Evolutionary conservation across 2,113 vertebrate genomes (phyloP).

Genomic region (Malurus melanocephalus): DNA sequence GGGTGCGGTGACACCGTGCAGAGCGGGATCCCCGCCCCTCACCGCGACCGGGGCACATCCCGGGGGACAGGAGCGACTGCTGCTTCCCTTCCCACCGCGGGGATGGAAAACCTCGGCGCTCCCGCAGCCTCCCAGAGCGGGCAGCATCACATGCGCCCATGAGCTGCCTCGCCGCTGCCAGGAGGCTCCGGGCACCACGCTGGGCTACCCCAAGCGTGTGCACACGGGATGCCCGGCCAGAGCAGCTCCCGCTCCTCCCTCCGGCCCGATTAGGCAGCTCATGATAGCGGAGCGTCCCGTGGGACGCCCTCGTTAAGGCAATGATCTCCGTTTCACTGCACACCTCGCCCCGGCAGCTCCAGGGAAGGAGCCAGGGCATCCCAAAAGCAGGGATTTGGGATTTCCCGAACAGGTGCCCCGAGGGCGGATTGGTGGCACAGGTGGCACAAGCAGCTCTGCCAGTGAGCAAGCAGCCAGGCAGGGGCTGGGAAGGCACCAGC

Average conservation of each 20-base stretch:
- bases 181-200: background rate
- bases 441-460: background rate
- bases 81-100: background rate
- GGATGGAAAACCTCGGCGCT: background rate
- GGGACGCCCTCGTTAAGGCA: background rate
- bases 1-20: rapidly evolving
- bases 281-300: rapidly evolving
- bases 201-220: background rate
- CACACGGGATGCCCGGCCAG: background rate
- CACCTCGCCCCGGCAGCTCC: rapidly evolving
- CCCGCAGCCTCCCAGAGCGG: rapidly evolving
- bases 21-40: too few relatives aligned
- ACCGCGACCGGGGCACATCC: rapidly evolving
- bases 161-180: background rate
- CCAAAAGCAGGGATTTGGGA: background rate
- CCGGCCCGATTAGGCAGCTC: background rate
- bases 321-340: background rate
- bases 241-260: background rate
- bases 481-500: background rate
- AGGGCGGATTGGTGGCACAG: background rate
- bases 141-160: background rate
- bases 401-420: background rate
- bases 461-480: background rate
- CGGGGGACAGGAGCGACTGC: background rate
- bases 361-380: background rate